Evolutionary conservation across 2,113 vertebrate species (phyloP).

Genomic region (Anarhynchus alexandrinus): DNA sequence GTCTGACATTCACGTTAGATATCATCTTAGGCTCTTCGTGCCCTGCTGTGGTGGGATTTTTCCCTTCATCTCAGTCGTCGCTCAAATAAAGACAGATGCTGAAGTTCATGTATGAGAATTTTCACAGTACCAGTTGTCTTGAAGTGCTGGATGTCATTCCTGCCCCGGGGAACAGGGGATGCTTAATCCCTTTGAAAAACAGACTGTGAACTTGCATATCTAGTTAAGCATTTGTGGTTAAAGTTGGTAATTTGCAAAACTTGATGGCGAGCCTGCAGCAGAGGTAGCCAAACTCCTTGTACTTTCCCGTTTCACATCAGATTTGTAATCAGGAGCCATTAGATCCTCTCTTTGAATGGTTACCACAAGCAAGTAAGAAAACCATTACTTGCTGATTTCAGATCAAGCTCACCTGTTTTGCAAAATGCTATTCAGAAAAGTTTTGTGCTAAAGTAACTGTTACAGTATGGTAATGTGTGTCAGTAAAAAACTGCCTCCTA

Average conservation of each 20-base stretch:
- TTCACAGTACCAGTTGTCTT: neutral
- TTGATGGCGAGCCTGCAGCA: neutral
- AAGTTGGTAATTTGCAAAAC: neutral
- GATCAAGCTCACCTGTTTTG: neutral
- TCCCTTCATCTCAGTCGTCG: neutral
- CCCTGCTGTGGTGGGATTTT: neutral
- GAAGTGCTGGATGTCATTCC: neutral
- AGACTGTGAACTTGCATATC: neutral
- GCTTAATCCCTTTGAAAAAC: neutral
- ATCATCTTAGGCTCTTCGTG: neutral
- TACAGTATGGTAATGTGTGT: fast-evolving
- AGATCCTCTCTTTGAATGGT: neutral
- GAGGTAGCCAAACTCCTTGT: too few species aligned
- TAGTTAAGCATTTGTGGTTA: neutral
- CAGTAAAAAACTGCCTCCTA: fast-evolving
- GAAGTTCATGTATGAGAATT: neutral
- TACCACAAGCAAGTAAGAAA: neutral
- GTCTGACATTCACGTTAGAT: neutral
- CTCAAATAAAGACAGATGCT: neutral
- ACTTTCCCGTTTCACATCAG: neutral
- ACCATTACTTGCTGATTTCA: neutral
- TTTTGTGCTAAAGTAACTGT: fast-evolving
- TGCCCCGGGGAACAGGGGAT: fast-evolving
- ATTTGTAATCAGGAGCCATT: neutral
- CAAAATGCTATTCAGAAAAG: neutral